These are phyloP conservation scores for Tinea semifulvella DNA, from an alignment of 2,888 invertebrate genomes.

Conservation along the genomic window DNA sequence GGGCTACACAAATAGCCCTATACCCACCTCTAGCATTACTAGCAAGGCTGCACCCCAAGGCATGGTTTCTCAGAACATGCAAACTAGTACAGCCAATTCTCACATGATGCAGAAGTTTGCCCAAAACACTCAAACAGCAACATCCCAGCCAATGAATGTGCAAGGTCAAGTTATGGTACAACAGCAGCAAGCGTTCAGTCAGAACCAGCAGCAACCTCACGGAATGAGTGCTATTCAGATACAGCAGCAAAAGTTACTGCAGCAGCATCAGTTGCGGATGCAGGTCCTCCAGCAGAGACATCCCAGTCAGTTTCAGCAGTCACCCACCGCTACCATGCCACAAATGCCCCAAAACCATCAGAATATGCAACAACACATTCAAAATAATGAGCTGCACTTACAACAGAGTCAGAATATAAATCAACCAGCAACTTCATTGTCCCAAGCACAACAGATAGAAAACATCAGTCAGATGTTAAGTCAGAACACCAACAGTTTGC, in stretches of 20 bases:
- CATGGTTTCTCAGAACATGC: slow-evolving; percentile 54
- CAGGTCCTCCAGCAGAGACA: slow-evolving; percentile 40
- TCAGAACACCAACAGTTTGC: slow-evolving; percentile 56
- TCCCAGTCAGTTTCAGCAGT: slow-evolving; percentile 33
- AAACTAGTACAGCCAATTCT: slow-evolving; percentile 44
- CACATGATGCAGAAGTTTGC: slow-evolving; percentile 51
- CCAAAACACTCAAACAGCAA: slow-evolving; percentile 43
- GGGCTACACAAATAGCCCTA: slow-evolving; percentile 44
- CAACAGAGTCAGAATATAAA: slow-evolving; percentile 45
- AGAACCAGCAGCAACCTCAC: slow-evolving; percentile 44
- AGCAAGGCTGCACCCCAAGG: slow-evolving; percentile 52
- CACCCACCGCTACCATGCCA: slow-evolving; percentile 40
- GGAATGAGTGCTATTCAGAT: slow-evolving; percentile 56
- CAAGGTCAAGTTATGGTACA: slow-evolving; percentile 40
- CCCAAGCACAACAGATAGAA: slow-evolving; percentile 71
- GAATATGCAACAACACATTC: slow-evolving; percentile 50
- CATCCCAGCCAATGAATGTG: slow-evolving; percentile 38
- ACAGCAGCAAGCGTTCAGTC: slow-evolving; percentile 39
- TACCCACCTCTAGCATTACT: slow-evolving; percentile 47
- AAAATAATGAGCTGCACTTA: slow-evolving; percentile 46
- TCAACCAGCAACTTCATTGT: slow-evolving; percentile 54
- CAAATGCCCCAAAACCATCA: slow-evolving; percentile 53
- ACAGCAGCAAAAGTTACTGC: slow-evolving; percentile 64
- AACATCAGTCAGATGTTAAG: slow-evolving; percentile 67
- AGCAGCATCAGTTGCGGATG: slow-evolving; percentile 67